Conservation (phyloP, 2,888 invertebrate genomes). For the Petrolisthes manimaculis region DNA sequence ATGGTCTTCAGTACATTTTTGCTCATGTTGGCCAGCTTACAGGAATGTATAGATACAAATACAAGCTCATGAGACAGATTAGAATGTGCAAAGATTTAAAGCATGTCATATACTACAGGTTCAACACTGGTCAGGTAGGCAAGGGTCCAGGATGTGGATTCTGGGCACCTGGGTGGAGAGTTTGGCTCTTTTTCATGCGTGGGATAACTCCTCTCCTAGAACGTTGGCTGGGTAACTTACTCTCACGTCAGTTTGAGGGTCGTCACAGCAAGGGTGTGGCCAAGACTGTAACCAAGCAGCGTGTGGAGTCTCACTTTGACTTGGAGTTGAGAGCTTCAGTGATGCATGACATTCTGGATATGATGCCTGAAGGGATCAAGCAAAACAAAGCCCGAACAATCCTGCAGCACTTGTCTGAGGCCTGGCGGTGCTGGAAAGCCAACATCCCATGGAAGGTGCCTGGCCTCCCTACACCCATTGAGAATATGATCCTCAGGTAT, state of each 20-base stretch:
- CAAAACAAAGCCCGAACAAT: conserved; percentile 99
- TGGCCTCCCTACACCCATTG: conserved; percentile 97
- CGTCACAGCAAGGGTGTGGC: conserved; percentile 99
- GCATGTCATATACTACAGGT: conserved; percentile 98
- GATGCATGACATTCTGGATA: conserved; percentile 97
- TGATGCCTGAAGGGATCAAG: conserved; percentile 99
- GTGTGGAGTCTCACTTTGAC: conserved; percentile 99
- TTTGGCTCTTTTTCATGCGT: conserved; percentile 99
- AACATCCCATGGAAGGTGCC: conserved; percentile 99
- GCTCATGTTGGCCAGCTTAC: conserved; percentile 99
- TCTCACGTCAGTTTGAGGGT: conserved; percentile 98
- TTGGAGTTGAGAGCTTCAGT: conserved; percentile 96
- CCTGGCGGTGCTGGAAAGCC: conserved; percentile 99
- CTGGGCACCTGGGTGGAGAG: conserved; percentile 99
- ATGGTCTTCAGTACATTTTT: conserved; percentile 98
- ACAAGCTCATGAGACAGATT: conserved; percentile 98
- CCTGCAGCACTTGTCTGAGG: conserved; percentile 97
- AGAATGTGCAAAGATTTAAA: conserved; percentile 99
- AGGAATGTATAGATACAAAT: conserved; percentile 99
- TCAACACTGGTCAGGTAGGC: conserved; percentile 98
- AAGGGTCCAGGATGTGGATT: conserved; percentile 99
- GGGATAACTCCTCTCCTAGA: conserved; percentile 98
- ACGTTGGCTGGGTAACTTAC: conserved; percentile 98
- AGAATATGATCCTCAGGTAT: conserved; percentile 99
- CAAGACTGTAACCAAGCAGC: conserved; percentile 99